phyloP scores from a whole-genome alignment of 2,888 invertebrate species.

The Ametastegia equiseti region DNA sequence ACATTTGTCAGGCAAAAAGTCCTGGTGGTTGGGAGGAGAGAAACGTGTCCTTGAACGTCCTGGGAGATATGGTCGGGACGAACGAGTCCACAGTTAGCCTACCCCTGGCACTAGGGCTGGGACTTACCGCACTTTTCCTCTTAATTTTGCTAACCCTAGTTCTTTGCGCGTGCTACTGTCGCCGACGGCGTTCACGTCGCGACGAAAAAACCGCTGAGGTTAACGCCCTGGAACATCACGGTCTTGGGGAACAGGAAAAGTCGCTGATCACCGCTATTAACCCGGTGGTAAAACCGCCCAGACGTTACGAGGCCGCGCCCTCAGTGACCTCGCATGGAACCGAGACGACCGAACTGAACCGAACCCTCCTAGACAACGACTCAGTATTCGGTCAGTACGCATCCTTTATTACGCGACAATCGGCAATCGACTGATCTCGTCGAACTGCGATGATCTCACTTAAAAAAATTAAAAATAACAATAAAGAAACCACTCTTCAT shows the following conservation, averaged over 20 bases:
- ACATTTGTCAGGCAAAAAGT: conserved; percentile 89
- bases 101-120: conserved; percentile 76
- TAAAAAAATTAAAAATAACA: conserved; percentile 8
- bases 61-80: conserved; percentile 67
- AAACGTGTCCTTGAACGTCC: conserved; percentile 83
- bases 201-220: conserved; percentile 79
- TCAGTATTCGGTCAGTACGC: conserved; percentile 85
- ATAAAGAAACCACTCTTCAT: background rate
- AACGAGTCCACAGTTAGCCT: conserved; percentile 71
- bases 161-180: conserved; percentile 80
- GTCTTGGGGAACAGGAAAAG: conserved; percentile 90
- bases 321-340: conserved; percentile 86
- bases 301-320: conserved; percentile 86
- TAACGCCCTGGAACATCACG: conserved; percentile 86
- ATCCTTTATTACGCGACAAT: conserved; percentile 69
- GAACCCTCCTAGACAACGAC: conserved; percentile 88
- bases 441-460: background rate
- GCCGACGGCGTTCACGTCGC: conserved; percentile 77
- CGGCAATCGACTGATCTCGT: conserved; percentile 55
- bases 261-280: conserved; percentile 90
- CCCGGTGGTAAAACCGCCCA: conserved; percentile 90
- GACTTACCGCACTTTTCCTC: conserved; percentile 77
- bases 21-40: conserved; percentile 88
- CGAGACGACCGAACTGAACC: conserved; percentile 89
- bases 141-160: conserved; percentile 76